These are phyloP conservation scores for Hemaris fuciformis DNA, from an alignment of 2,888 invertebrate genomes.

Conservation along the genomic window DNA sequence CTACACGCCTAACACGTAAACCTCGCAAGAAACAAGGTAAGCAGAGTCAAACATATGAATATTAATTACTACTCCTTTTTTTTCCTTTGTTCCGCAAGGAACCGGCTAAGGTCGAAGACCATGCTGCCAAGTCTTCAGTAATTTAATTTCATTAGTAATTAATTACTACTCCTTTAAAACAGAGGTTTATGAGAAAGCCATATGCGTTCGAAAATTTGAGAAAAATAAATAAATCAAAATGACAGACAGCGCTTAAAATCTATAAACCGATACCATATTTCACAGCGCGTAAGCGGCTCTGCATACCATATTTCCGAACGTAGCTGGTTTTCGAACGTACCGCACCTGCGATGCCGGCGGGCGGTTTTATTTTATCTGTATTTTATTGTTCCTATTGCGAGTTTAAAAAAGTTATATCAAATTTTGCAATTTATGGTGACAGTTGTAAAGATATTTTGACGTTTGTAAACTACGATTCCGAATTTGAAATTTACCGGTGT, in stretches of 20 bases:
- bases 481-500: conserved; percentile 2
- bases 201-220: background rate
- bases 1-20: too few relatives aligned
- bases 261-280: conserved; percentile 39
- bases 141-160: too few relatives aligned
- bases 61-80: too few relatives aligned
- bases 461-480: background rate
- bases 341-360: conserved; percentile 37
- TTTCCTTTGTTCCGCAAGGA: too few relatives aligned
- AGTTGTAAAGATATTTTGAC: conserved; percentile 3
- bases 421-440: background rate
- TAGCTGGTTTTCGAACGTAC: conserved; percentile 31
- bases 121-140: too few relatives aligned
- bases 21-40: too few relatives aligned
- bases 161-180: background rate
- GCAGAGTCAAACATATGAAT: too few relatives aligned
- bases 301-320: conserved; percentile 32
- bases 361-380: conserved; percentile 32
- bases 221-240: conserved; percentile 1
- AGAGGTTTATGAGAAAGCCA: background rate
- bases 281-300: conserved; percentile 29
- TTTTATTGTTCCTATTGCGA: conserved; percentile 28
- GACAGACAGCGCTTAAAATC: conserved; percentile 23
- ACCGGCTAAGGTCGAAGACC: too few relatives aligned
- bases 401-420: conserved; percentile 1